Base-by-base conservation (phyloP, 2,888 invertebrate genomes). In the Teleiodes luculella region DNA sequence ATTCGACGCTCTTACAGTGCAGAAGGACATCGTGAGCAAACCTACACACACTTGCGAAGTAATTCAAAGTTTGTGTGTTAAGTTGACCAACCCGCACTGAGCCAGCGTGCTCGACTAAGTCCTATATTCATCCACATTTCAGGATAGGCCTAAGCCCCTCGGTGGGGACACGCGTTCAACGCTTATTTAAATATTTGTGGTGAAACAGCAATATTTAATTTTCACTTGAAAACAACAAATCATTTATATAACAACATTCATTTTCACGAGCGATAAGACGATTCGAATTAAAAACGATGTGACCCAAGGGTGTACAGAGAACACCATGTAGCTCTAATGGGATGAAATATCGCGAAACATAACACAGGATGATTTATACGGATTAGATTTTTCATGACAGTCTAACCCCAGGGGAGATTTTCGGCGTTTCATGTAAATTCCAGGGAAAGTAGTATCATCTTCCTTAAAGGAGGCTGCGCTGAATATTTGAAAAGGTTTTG, bases 351-450 rank as follows among this genome's bases (percentile, higher is more conserved):
- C 16, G 28, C 20, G 28, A 20, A 24, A 37, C 24, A 49, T 49
- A 49, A 49, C 37, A 24, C 49, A 8, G 13, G 20, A 48, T 49
- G 49, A 49, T 49, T 49, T 49, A 49, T 49, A 36, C 24, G 49
- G 49, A 20, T 49, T 49, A 37, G 49, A 49, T 49, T 49, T 49
- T 35, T 49, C 49, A 49, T 37, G 37, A 37, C 30, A 46, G 46
- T 46, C 31, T 46, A 30, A 46, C 14, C 13, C 13, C 31, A 28
- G 30, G 16, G 30, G 20, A 30, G 46, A 28, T 28, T 43, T 11
- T 24, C 28, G 28, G 13, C 43, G 43, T 43, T 43, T 43, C 20
- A 28, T 28, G 43, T 28, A 43, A 43, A 43, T 43, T 43, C 28
- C 28, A 5, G 24, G 8, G 28, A 7, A 28, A 10, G 24, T n/a